Conservation (phyloP, 2,888 invertebrate genomes). For the Drosophila algonquin region DNA sequence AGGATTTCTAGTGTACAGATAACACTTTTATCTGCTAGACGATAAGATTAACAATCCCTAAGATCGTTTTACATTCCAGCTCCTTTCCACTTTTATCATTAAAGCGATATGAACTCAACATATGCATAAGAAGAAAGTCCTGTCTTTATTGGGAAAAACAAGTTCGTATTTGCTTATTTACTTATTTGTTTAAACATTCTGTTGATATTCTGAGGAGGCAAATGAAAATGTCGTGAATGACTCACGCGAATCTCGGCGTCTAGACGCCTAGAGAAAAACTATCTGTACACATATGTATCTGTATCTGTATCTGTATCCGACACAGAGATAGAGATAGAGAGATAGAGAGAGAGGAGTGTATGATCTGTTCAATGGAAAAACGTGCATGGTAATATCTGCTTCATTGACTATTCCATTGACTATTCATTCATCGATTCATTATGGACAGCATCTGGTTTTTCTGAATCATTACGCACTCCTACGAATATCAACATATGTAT, state of each 20-base stretch:
- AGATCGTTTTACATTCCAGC: not conserved
- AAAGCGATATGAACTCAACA: not conserved
- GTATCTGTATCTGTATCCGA: constrained; percentile 19
- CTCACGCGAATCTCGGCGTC: constrained; percentile 40
- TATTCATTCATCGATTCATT: constrained; percentile 40
- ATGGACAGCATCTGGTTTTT: constrained; percentile 31
- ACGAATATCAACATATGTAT: not conserved
- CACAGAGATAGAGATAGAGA: not conserved
- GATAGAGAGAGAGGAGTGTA: not conserved
- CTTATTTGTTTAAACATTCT: constrained; percentile 53
- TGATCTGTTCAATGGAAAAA: constrained; percentile 44
- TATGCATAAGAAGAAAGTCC: constrained; percentile 4
- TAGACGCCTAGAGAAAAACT: constrained; percentile 23
- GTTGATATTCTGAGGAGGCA: constrained; percentile 47
- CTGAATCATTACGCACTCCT: constrained; percentile 22
- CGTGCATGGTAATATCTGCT: constrained; percentile 24
- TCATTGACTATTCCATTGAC: constrained; percentile 15
- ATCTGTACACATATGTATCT: not conserved
- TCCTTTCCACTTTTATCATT: not conserved
- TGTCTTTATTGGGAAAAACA: constrained; percentile 17
- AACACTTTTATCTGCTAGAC: too few species aligned
- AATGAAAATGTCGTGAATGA: constrained; percentile 62
- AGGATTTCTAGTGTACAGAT: not conserved
- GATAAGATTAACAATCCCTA: not conserved
- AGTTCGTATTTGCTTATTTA: constrained; percentile 31